Percentiles rank a stretch among this genome's conserved stretches.
Evolutionary conservation across 2,113 vertebrate species (phyloP).

Genomic region (Diphyllodes magnificus): DNA sequence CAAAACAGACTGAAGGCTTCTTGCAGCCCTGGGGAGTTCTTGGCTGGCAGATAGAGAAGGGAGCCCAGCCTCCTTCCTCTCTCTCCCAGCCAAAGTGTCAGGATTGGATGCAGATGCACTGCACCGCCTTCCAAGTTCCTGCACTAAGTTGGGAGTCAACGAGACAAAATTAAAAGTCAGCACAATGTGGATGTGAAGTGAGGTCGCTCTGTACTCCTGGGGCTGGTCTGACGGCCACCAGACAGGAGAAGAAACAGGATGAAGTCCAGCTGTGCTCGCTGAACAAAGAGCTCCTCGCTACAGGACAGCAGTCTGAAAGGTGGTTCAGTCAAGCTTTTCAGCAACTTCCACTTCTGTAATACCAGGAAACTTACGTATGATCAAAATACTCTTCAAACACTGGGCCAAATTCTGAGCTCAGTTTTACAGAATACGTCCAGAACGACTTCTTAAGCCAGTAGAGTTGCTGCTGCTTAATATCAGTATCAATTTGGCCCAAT

Average conservation of each 20-base stretch:
- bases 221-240: background rate
- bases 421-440: background rate
- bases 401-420: background rate
- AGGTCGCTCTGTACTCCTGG: accelerated
- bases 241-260: background rate
- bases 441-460: background rate
- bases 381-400: background rate
- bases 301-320: background rate
- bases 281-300: background rate
- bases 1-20: background rate
- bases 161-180: background rate
- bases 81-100: background rate
- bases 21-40: background rate
- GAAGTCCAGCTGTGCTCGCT: background rate
- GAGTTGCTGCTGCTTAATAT: background rate
- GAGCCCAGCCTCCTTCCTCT: background rate
- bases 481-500: background rate
- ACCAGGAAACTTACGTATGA: background rate
- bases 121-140: background rate
- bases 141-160: background rate
- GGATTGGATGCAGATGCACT: background rate
- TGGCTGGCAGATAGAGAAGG: background rate
- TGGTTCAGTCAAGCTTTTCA: background rate
- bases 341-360: background rate
- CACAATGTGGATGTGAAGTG: background rate